phyloP scores from a whole-genome alignment of 2,113 vertebrate genomes.

The Proteles cristata region DNA sequence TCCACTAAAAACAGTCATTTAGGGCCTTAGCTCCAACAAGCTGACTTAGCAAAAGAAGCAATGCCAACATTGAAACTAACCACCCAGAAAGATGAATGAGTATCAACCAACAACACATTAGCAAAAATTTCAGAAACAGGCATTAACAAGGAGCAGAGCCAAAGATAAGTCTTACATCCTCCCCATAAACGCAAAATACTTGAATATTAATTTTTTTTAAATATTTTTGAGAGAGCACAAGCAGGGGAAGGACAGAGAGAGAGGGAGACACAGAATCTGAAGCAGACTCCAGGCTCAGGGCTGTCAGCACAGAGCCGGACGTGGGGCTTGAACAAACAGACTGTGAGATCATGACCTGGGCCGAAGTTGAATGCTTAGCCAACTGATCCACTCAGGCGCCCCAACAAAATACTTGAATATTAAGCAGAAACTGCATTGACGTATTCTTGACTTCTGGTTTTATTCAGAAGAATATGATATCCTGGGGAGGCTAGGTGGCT shows the following conservation, averaged over 20 bases:
- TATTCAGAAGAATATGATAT: constrained; percentile 17
- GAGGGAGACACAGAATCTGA: too few relatives aligned
- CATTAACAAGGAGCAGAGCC: background rate
- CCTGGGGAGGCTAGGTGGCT: background rate
- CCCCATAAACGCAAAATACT: background rate
- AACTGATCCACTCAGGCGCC: too few relatives aligned
- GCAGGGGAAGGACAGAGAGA: too few relatives aligned
- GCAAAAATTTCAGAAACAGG: background rate
- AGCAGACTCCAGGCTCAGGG: too few relatives aligned
- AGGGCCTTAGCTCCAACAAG: background rate
- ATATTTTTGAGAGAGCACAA: too few relatives aligned
- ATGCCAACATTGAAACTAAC: background rate
- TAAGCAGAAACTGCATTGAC: background rate
- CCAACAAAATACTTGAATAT: background rate
- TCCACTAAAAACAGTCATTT: constrained; percentile 28
- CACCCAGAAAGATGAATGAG: background rate
- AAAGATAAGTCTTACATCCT: background rate
- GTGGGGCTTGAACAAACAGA: too few relatives aligned
- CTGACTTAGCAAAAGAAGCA: background rate
- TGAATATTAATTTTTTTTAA: background rate
- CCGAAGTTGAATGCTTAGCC: too few relatives aligned
- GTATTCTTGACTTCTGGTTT: constrained; percentile 27
- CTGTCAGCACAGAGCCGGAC: too few relatives aligned
- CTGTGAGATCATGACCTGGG: too few relatives aligned
- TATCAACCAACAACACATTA: background rate